These are phyloP conservation scores for Drosophila formosana DNA, from an alignment of 2,888 invertebrate species.

Conservation along the genomic window DNA sequence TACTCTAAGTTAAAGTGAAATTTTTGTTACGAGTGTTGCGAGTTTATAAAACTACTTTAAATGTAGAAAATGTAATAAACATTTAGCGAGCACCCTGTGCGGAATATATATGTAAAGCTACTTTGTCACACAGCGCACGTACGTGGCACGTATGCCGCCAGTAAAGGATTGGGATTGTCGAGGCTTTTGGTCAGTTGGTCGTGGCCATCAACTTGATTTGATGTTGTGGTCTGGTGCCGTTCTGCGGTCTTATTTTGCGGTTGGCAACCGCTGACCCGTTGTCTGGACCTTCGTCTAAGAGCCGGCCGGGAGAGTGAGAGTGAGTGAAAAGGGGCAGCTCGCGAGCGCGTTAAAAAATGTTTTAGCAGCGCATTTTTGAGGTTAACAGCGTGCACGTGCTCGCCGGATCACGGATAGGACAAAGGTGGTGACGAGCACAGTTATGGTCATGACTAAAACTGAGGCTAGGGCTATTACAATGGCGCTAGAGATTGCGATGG, in stretches of 20 bases:
- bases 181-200: slow-evolving; percentile 58
- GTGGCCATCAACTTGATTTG: slow-evolving; percentile 73
- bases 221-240: slow-evolving; percentile 59
- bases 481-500: background rate
- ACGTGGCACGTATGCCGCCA: slow-evolving; percentile 52
- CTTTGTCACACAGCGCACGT: slow-evolving; percentile 69
- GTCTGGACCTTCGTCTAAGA: slow-evolving; percentile 47
- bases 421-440: slow-evolving; percentile 59
- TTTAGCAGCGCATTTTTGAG: slow-evolving; percentile 75
- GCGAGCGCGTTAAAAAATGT: slow-evolving; percentile 68
- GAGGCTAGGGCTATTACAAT: slow-evolving; percentile 2
- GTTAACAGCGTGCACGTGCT: slow-evolving; percentile 76
- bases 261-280: slow-evolving; percentile 52
- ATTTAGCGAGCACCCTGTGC: slow-evolving; percentile 53
- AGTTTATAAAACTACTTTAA: background rate
- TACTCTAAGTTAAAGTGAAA: too few relatives aligned
- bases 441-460: slow-evolving; percentile 21
- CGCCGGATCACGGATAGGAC: slow-evolving; percentile 18
- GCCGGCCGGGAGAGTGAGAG: background rate
- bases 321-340: background rate
- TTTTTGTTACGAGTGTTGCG: background rate
- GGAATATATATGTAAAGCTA: slow-evolving; percentile 34
- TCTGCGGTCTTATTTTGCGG: slow-evolving; percentile 56
- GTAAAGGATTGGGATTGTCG: slow-evolving; percentile 73
- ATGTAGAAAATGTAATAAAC: too few relatives aligned